phyloP scores from a whole-genome alignment of 2,113 vertebrate genomes.

The Rutilus rutilus region DNA sequence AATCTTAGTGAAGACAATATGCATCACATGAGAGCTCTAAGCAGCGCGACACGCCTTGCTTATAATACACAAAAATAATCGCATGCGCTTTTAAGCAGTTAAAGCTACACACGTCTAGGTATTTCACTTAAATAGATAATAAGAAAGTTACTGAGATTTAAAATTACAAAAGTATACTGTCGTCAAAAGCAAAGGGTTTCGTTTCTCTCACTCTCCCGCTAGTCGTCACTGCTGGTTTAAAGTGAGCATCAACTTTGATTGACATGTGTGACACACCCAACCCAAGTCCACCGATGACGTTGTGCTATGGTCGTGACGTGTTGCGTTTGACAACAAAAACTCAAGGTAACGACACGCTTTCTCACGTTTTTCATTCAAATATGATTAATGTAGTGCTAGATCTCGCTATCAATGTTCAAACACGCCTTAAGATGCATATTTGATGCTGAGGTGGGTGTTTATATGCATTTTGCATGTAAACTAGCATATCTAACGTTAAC shows the following conservation, averaged over 20 bases:
- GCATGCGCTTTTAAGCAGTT: background rate
- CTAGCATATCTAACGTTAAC: too few relatives aligned
- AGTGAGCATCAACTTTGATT: slow-evolving; percentile 13
- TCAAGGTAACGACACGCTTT: background rate
- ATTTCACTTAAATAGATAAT: background rate
- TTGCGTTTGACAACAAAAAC: background rate
- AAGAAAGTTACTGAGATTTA: background rate
- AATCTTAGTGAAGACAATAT: background rate
- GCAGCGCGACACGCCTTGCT: slow-evolving; percentile 9
- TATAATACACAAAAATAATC: background rate
- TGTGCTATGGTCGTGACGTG: background rate
- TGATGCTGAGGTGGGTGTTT: background rate
- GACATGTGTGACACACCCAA: slow-evolving; percentile 19
- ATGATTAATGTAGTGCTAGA: background rate
- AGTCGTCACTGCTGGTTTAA: slow-evolving; percentile 26
- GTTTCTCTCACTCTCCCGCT: slow-evolving; percentile 5
- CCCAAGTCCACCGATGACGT: slow-evolving; percentile 24
- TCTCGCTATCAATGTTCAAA: background rate
- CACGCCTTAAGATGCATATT: background rate
- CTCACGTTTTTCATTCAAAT: background rate
- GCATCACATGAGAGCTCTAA: background rate
- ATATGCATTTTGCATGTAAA: background rate
- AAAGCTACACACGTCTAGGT: background rate
- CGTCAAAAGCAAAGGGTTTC: background rate
- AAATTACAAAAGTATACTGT: background rate